Base-by-base conservation (phyloP, 1,140 invertebrate species). In the Nixonia krombeini region DNA sequence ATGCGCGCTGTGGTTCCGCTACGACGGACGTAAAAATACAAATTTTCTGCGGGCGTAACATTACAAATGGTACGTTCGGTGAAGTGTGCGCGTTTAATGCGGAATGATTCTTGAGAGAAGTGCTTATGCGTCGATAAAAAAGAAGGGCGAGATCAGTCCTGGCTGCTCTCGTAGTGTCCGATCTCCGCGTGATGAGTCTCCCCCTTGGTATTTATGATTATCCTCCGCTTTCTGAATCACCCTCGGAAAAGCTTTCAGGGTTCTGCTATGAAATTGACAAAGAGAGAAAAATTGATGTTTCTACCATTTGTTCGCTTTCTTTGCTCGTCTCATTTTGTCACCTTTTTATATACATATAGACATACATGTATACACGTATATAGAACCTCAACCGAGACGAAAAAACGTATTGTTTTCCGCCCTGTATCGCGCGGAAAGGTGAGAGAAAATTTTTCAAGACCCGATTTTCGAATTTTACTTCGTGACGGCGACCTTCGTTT, bases 111-210 rank as follows among this genome's bases (percentile, higher is more conserved):
- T 38, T 51, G 38, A 46, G 46, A 40, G 46, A 63, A 51, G 50
- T 51, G 57, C 59, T 74, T 76, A 75, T 47, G 64, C 61, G 37
- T 26, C 70, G 66, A 74, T 76, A 76, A 72, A 79, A n/a, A 72
- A 29, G 53, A 66, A 29, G 44, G 56, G 53, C 46, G 50, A 52
- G 46, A 65, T 63, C 40, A 40, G 26, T 51, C 47, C 35, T n/a
- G 8, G 35, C 38, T 50, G 23, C 18, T 16, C 42, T 55, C 21
- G 38, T 37, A 31, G 31, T 42, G 35, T 47, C 46, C 29, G 65
- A 72, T 70, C 52, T 41, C 46, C 62, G 26, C n/a, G 35, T 59
- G 37, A 51, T 42, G 52, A 57, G 47, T 51, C 68, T 71, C 55
- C 17, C 23, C 26, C 57, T 9, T 55, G 53, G 41, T 70, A 70